A percentile compares a stretch with the other conserved stretches of the same genome.
These are phyloP conservation scores for Cyphomyrus plagiostoma DNA, from an alignment of 2,113 vertebrate species.

Conservation along the genomic window DNA sequence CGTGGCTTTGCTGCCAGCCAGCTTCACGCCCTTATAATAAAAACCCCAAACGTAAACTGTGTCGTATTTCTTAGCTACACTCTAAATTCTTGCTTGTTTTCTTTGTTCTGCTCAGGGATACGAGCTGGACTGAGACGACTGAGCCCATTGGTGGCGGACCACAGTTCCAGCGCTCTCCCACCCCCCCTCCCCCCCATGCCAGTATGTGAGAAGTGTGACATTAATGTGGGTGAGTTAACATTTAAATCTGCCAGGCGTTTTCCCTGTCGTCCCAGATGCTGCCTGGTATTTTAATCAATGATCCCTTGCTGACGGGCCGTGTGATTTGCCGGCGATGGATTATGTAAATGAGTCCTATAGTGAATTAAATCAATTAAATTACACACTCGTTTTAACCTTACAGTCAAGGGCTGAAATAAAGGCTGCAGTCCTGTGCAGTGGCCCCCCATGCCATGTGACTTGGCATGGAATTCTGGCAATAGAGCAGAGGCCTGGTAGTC, in stretches of 20 bases:
- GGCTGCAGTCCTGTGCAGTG: background rate
- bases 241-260: background rate
- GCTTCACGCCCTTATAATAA: background rate
- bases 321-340: background rate
- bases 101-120: constrained; percentile 5
- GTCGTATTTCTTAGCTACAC: background rate
- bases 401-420: background rate
- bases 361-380: background rate
- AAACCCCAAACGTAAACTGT: background rate
- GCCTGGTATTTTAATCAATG: background rate
- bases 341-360: background rate
- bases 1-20: background rate
- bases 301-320: background rate
- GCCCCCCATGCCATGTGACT: too few relatives aligned
- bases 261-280: background rate
- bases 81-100: background rate
- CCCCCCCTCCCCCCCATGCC: background rate
- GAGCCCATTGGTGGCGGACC: background rate
- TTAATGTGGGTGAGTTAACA: constrained; percentile 20
- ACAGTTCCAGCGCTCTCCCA: background rate
- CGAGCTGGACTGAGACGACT: background rate
- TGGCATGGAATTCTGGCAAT: too few relatives aligned
- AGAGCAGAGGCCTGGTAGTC: too few relatives aligned
- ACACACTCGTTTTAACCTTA: background rate
- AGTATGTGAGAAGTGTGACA: constrained; percentile 3